These are phyloP conservation scores for Montipora capitata DNA, from an alignment of 92 coral and sea anemone species.

Conservation along the genomic window DNA sequence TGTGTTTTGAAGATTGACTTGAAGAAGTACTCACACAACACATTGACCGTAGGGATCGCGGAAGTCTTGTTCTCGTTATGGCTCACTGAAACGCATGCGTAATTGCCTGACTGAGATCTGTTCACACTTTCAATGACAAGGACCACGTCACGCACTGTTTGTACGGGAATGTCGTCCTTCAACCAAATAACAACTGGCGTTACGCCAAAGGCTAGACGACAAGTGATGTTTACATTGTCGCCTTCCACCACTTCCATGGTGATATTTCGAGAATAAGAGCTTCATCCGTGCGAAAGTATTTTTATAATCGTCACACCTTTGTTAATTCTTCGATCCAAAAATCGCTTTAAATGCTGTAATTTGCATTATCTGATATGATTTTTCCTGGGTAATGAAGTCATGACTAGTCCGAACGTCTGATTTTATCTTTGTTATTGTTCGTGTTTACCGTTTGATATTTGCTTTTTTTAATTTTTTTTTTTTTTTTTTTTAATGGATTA, in stretches of 20 bases:
- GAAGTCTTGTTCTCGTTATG: constrained; percentile 29
- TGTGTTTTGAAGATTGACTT: no score
- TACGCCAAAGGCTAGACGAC: neutral
- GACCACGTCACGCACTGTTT: neutral
- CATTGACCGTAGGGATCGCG: constrained; percentile 37
- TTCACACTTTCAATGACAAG: constrained; percentile 20
- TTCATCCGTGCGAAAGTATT: no score
- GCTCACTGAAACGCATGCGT: constrained; percentile 56
- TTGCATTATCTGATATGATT: no score
- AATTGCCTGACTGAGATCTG: constrained; percentile 73
- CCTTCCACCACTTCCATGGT: constrained; percentile 21
- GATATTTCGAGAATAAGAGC: neutral
- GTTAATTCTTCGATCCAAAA: no score
- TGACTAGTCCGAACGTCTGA: no score
- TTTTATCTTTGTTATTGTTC: no score
- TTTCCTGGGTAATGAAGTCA: no score
- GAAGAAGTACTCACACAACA: constrained; percentile 63
- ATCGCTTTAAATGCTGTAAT: no score
- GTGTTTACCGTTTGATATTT: no score
- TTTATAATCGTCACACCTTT: no score
- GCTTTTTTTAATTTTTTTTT: no score
- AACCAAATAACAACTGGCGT: constrained; percentile 20
- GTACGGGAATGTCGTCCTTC: constrained; percentile 6
- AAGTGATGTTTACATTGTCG: constrained; percentile 24
- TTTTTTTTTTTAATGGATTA: no score